Conservation (phyloP, 2,888 invertebrate species). For the Luperina testacea region DNA sequence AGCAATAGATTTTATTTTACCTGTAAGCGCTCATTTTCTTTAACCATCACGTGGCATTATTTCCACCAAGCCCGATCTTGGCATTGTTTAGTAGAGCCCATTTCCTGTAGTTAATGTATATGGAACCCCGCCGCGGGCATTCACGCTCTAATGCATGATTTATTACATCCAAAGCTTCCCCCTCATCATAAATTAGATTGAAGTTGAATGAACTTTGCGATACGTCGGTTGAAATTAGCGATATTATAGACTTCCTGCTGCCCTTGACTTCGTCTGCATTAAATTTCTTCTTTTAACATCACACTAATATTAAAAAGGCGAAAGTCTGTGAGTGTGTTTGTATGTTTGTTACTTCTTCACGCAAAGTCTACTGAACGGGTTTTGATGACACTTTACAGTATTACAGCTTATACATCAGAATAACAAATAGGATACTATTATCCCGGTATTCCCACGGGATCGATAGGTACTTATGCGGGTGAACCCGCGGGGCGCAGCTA, state of each 20-base stretch:
- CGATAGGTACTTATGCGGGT: no score
- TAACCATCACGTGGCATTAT: background rate
- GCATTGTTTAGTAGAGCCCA: background rate
- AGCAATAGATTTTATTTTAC: background rate
- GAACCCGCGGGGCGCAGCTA: no score
- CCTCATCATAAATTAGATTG: no score
- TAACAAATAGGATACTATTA: no score
- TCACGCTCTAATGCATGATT: slow-evolving; percentile 7
- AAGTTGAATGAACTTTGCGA: slow-evolving; percentile 21
- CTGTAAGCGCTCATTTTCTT: background rate
- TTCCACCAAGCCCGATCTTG: background rate
- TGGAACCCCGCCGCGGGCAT: background rate
- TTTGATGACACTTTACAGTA: no score
- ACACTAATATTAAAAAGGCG: no score
- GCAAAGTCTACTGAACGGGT: no score
- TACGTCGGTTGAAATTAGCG: background rate
- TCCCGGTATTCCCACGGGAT: no score
- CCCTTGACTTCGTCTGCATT: background rate
- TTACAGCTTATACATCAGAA: no score
- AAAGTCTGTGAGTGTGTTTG: no score
- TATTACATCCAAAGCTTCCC: slow-evolving; percentile 20
- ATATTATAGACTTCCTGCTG: background rate
- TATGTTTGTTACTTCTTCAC: no score
- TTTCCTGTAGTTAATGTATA: background rate
- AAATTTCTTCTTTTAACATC: no score